phyloP scores from a whole-genome alignment of 2,888 invertebrate species.

The Liopterus haemorrhoidalis region DNA sequence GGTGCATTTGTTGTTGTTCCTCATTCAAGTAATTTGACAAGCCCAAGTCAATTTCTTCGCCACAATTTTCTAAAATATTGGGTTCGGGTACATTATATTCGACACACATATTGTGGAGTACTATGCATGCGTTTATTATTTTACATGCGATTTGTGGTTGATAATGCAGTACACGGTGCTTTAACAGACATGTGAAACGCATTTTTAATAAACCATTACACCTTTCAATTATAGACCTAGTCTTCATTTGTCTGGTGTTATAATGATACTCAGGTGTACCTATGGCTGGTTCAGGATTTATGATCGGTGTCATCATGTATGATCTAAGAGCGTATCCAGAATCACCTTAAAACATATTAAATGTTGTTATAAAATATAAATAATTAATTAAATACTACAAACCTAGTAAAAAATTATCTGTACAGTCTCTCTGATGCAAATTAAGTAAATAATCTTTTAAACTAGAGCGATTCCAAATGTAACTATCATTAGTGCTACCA shows the following conservation, averaged over 20 bases:
- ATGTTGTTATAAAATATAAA: neutral
- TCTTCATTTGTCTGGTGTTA: conserved; percentile 16
- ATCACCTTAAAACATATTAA: conserved; percentile 24
- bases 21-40: conserved; percentile 8
- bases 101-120: conserved; percentile 31
- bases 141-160: conserved; percentile 21
- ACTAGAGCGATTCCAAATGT: conserved; percentile 29
- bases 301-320: conserved; percentile 23
- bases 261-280: conserved; percentile 18
- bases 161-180: conserved; percentile 30
- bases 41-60: conserved; percentile 11
- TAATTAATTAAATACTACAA: neutral
- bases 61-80: neutral
- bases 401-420: conserved; percentile 13
- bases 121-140: conserved; percentile 28
- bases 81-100: conserved; percentile 17
- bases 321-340: conserved; percentile 28
- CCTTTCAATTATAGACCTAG: conserved; percentile 23
- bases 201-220: conserved; percentile 30
- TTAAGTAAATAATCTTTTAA: conserved; percentile 18
- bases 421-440: conserved; percentile 16
- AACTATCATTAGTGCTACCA: conserved; percentile 28
- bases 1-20: conserved; percentile 7
- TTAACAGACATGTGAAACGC: conserved; percentile 29
- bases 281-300: conserved; percentile 12